Evolutionary conservation across 2,113 vertebrate genomes (phyloP).

Genomic region (Sialia sialis): DNA sequence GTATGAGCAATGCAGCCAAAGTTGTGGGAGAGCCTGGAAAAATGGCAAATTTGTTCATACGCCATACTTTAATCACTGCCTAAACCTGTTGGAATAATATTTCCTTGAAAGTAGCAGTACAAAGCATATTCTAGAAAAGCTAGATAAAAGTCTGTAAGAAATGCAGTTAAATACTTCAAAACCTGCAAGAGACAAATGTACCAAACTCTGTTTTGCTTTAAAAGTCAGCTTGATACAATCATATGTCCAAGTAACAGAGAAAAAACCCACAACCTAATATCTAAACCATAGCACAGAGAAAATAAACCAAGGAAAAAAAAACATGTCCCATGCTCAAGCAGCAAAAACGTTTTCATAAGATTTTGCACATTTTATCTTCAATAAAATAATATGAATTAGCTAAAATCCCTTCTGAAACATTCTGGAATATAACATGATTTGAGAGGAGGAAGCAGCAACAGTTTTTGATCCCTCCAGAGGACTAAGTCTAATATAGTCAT

Average conservation of each 20-base stretch:
- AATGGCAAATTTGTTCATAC: neutral
- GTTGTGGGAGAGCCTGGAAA: slow-evolving; percentile 15
- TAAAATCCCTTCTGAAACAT: neutral
- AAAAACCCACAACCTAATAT: neutral
- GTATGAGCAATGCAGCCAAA: neutral
- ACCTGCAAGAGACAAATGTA: neutral
- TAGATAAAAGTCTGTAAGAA: slow-evolving; percentile 9
- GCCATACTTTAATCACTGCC: neutral
- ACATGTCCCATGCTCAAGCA: neutral
- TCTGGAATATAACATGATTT: neutral
- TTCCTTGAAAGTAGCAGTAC: slow-evolving; percentile 25
- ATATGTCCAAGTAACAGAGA: neutral
- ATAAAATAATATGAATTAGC: neutral
- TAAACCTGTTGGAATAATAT: slow-evolving; percentile 10
- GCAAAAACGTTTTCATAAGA: neutral
- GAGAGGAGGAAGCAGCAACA: neutral
- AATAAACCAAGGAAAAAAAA: neutral
- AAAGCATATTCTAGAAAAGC: slow-evolving; percentile 8
- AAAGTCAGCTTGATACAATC: neutral
- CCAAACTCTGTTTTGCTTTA: neutral
- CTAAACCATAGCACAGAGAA: neutral
- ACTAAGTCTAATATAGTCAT: neutral
- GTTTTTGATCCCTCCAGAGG: slow-evolving; percentile 1
- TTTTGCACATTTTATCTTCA: neutral
- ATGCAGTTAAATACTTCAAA: neutral